phyloP scores from a whole-genome alignment of 2,113 vertebrate species.

The Datnioides undecimradiatus region DNA sequence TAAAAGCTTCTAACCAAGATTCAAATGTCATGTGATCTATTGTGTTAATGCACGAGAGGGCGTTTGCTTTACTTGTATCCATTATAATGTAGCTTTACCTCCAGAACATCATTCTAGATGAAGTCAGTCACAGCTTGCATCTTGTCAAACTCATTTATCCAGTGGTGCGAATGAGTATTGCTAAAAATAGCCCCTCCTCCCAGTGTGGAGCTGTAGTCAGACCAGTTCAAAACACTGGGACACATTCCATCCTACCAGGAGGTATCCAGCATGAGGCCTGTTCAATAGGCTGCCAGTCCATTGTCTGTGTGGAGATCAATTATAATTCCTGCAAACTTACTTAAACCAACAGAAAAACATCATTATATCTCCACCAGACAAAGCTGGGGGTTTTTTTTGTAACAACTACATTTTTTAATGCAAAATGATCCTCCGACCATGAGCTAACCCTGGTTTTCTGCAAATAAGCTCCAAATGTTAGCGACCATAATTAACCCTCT shows the following conservation, averaged over 20 bases:
- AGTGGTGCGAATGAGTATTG: background rate
- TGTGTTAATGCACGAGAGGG: background rate
- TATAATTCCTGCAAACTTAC: background rate
- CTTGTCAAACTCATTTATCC: slow-evolving; percentile 1
- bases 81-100: background rate
- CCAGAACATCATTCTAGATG: background rate
- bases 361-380: background rate
- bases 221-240: slow-evolving; percentile 38
- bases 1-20: background rate
- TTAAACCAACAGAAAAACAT: background rate
- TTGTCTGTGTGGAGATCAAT: slow-evolving; percentile 33
- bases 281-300: background rate
- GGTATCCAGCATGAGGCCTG: slow-evolving; percentile 30
- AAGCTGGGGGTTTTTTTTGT: background rate
- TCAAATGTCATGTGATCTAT: background rate
- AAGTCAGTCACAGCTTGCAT: background rate
- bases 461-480: background rate
- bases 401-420: background rate
- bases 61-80: background rate
- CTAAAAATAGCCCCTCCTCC: slow-evolving; percentile 22
- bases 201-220: background rate
- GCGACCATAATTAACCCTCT: background rate
- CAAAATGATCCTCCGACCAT: background rate
- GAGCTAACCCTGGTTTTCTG: background rate
- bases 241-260: slow-evolving; percentile 55